These are phyloP conservation scores for Drosophila barbarae DNA, from an alignment of 2,888 invertebrate species.

Conservation along the genomic window DNA sequence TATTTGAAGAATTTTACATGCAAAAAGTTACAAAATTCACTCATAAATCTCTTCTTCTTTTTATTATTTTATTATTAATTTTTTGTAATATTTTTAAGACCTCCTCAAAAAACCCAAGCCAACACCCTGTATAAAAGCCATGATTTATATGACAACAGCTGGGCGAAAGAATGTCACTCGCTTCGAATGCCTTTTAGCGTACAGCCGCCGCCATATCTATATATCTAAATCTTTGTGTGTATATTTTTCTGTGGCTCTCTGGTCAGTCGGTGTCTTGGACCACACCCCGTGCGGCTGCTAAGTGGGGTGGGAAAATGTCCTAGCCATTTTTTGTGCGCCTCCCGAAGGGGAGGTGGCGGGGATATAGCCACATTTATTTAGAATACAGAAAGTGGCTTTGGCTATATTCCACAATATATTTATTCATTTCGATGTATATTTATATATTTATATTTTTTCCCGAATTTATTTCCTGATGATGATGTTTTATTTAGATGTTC, in stretches of 20 bases:
- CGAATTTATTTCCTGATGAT: constrained; percentile 72
- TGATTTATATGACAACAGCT: constrained; percentile 72
- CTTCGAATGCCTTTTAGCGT: constrained; percentile 44
- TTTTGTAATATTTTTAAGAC: too few relatives aligned
- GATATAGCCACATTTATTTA: constrained; percentile 22
- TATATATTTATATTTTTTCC: constrained; percentile 52
- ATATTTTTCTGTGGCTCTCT: constrained; percentile 20
- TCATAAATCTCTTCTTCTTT: not conserved
- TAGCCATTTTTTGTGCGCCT: constrained; percentile 44
- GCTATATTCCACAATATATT: constrained; percentile 21
- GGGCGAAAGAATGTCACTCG: constrained; percentile 58
- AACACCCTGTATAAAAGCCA: constrained; percentile 60
- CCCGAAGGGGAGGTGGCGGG: constrained; percentile 6
- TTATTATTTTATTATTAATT: not conserved
- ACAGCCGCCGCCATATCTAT: constrained; percentile 32
- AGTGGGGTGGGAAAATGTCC: constrained; percentile 39
- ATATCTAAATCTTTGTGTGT: constrained; percentile 24
- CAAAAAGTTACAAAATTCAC: too few relatives aligned
- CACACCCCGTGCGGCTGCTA: constrained; percentile 16
- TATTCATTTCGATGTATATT: constrained; percentile 40
- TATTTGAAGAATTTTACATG: too few relatives aligned
- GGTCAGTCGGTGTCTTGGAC: constrained; percentile 10
- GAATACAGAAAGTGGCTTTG: constrained; percentile 29
- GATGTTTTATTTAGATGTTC: constrained; percentile 71
- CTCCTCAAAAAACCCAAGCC: not conserved